Conservation (phyloP, 2,113 vertebrate species). For the Chrysochloris asiatica region DNA sequence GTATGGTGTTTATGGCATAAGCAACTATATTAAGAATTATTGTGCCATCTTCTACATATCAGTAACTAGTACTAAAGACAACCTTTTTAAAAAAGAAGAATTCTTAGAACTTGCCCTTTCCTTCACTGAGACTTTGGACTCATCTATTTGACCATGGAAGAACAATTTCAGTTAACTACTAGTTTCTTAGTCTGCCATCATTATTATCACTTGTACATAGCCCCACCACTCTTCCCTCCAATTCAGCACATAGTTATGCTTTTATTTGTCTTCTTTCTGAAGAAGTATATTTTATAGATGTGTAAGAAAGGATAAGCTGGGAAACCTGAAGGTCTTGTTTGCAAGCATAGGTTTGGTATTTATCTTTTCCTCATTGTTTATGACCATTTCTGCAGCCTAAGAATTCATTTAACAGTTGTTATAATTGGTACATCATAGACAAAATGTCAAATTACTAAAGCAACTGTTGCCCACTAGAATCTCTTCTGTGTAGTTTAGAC, state of each 20-base stretch:
- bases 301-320: neutral
- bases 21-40: constrained; percentile 16
- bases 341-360: neutral
- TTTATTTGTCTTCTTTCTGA: neutral
- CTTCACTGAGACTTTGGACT: neutral
- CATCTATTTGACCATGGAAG: neutral
- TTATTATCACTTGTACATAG: neutral
- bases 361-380: constrained; percentile 35
- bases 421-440: constrained; percentile 2
- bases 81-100: neutral
- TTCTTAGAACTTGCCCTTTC: no score
- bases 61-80: neutral
- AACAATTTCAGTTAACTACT: neutral
- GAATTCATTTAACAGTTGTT: neutral
- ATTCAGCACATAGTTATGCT: neutral
- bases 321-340: constrained; percentile 36
- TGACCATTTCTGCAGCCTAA: constrained; percentile 11
- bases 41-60: neutral
- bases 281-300: neutral
- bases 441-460: constrained; percentile 38
- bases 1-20: neutral
- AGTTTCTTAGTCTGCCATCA: neutral
- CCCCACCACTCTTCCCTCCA: neutral
- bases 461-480: neutral
- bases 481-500: neutral